Evolutionary conservation across 1,140 invertebrate species (phyloP).

Genomic region (Ooceraea biroi): DNA sequence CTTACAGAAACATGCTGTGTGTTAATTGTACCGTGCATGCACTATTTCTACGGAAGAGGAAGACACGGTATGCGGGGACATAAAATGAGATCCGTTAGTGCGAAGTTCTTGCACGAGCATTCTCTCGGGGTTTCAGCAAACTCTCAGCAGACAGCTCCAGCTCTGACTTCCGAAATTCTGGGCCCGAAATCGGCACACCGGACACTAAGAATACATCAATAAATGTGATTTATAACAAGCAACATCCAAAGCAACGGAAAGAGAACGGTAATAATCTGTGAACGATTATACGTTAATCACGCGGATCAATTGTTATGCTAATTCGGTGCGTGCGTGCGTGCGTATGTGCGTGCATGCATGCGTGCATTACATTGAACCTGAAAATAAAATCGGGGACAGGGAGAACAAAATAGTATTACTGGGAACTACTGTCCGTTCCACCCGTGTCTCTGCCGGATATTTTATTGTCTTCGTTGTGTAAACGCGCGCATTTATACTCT

Average conservation of each 20-base stretch:
- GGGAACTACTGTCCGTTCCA: neutral
- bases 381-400: slow-evolving; percentile 50
- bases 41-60: slow-evolving; percentile 76
- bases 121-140: slow-evolving; percentile 70
- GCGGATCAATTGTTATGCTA: slow-evolving; percentile 24
- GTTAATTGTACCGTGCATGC: slow-evolving; percentile 74
- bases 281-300: slow-evolving; percentile 1
- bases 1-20: slow-evolving; percentile 50
- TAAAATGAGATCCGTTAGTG: slow-evolving; percentile 76
- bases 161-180: slow-evolving; percentile 72
- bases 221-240: slow-evolving; percentile 69
- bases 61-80: slow-evolving; percentile 75
- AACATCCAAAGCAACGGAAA: slow-evolving; percentile 64
- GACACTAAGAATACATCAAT: slow-evolving; percentile 77
- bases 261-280: slow-evolving; percentile 35
- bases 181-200: slow-evolving; percentile 72
- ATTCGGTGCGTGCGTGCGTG: slow-evolving; percentile 14
- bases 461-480: slow-evolving; percentile 57
- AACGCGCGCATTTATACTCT: slow-evolving; percentile 34
- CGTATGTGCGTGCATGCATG: slow-evolving; percentile 53
- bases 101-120: slow-evolving; percentile 77
- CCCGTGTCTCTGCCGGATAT: slow-evolving; percentile 39
- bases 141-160: slow-evolving; percentile 75
- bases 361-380: slow-evolving; percentile 62
- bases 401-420: slow-evolving; percentile 13